phyloP scores from a whole-genome alignment of 2,888 invertebrate species.

The Chrysodeixis includens region DNA sequence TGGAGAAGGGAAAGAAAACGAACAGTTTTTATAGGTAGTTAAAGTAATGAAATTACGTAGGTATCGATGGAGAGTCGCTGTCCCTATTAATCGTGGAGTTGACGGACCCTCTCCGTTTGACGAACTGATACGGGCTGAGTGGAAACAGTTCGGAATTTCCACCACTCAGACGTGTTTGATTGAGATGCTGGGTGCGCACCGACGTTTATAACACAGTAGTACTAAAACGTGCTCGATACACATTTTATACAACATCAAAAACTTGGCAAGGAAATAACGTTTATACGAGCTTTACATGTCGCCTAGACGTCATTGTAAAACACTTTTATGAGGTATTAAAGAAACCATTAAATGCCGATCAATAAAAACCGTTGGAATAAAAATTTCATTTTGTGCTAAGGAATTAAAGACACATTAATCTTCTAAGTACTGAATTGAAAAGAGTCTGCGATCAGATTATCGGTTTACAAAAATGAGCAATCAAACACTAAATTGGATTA shows the following conservation, averaged over 20 bases:
- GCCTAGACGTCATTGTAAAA: constrained; percentile 24
- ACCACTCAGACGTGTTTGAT: constrained; percentile 67
- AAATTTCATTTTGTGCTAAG: not conserved
- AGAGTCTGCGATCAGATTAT: constrained; percentile 8
- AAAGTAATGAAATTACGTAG: constrained; percentile 66
- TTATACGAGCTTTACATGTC: constrained; percentile 40
- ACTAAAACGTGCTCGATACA: constrained; percentile 38
- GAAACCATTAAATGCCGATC: not conserved
- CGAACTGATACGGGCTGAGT: constrained; percentile 62
- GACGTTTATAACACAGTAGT: constrained; percentile 55
- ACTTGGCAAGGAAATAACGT: constrained; percentile 50
- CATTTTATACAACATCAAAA: constrained; percentile 40
- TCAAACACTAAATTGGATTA: constrained; percentile 15
- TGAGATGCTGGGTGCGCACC: constrained; percentile 60
- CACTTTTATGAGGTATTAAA: not conserved
- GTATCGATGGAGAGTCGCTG: constrained; percentile 51
- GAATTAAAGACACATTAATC: not conserved
- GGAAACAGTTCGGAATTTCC: constrained; percentile 63
- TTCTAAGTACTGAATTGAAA: not conserved
- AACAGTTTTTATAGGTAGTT: constrained; percentile 57
- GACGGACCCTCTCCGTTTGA: constrained; percentile 71
- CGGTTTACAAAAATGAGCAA: constrained; percentile 13
- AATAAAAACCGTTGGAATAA: not conserved
- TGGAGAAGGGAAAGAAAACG: constrained; percentile 23
- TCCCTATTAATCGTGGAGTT: constrained; percentile 75